Percentiles rank a stretch among this genome's conserved stretches.
Conservation (phyloP, 2,797 vertebrate genomes). For the Hirundo rustica region DNA sequence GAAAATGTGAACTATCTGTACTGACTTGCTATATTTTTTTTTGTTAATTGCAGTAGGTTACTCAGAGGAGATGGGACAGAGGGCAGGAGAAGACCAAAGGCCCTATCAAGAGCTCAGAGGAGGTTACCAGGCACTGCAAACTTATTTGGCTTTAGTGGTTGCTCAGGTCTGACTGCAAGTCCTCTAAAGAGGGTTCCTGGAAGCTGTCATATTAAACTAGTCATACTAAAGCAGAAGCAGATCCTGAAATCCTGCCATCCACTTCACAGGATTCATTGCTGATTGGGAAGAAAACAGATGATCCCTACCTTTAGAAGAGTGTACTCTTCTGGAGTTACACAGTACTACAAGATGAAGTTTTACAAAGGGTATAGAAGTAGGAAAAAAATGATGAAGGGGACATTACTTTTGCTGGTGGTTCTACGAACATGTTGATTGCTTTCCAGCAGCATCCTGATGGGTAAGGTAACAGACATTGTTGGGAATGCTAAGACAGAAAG, state of each 20-base stretch:
- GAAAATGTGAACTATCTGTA: neutral
- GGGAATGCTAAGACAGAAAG: neutral
- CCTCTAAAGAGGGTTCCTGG: neutral
- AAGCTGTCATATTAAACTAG: neutral
- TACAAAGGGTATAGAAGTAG: neutral
- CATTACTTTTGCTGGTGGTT: neutral
- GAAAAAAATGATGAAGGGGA: neutral
- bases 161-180: neutral
- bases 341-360: neutral
- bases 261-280: neutral
- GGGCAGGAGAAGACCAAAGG: neutral
- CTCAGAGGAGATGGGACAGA: neutral
- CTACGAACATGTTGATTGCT: accelerated
- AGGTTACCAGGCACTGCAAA: neutral
- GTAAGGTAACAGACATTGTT: neutral
- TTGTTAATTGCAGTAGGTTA: neutral
- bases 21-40: neutral
- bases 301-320: neutral
- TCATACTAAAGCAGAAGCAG: neutral
- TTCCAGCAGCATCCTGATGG: neutral
- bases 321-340: neutral
- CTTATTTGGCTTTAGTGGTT: neutral
- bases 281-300: neutral
- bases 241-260: neutral
- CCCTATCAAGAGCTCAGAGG: neutral